Conservation (phyloP, 2,113 vertebrate species). For the Lampris incognitus region DNA sequence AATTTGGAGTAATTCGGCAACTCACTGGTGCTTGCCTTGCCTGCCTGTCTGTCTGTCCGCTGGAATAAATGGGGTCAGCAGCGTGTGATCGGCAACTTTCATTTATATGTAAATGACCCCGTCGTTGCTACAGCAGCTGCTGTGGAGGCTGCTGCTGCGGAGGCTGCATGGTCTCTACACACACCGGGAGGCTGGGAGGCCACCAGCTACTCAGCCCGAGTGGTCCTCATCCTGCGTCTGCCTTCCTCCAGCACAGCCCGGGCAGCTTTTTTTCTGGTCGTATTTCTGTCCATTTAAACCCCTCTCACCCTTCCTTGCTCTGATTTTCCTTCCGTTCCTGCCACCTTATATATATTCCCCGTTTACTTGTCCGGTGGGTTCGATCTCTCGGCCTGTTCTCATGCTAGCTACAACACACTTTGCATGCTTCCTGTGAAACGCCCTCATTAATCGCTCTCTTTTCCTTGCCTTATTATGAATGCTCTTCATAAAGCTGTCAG, state of each 20-base stretch:
- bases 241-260: conserved; percentile 22
- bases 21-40: conserved; percentile 79
- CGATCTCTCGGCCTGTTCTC: not conserved
- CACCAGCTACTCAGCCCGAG: conserved; percentile 37
- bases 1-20: conserved; percentile 88
- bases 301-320: not conserved
- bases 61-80: conserved; percentile 87
- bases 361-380: not conserved
- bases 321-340: no score
- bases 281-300: conserved; percentile 13
- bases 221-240: conserved; percentile 24
- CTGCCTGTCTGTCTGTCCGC: conserved; percentile 85
- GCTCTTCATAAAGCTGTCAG: no score
- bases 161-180: conserved; percentile 66
- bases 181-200: conserved; percentile 58
- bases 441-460: no score
- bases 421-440: no score
- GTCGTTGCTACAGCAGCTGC: conserved; percentile 75
- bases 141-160: conserved; percentile 65
- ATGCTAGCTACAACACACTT: no score
- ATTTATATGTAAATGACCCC: conserved; percentile 89
- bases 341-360: not conserved
- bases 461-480: no score
- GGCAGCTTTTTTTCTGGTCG: conserved; percentile 23
- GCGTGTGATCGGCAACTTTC: conserved; percentile 88